These are phyloP conservation scores for Bembecia ichneumoniformis DNA, from an alignment of 2,888 invertebrate species.

Conservation along the genomic window DNA sequence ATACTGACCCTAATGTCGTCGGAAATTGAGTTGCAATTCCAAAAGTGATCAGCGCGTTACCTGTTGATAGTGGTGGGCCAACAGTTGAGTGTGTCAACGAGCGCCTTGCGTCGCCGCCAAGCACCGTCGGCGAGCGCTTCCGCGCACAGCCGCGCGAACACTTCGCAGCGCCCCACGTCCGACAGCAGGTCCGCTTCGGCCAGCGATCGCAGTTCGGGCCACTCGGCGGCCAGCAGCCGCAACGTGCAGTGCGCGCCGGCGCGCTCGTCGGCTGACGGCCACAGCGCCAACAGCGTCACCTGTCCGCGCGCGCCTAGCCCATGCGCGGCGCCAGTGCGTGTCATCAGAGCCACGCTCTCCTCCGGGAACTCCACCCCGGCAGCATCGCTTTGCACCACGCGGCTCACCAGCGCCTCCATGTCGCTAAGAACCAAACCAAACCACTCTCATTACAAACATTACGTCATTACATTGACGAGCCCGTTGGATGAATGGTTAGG, in stretches of 20 bases:
- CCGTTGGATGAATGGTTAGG: no score
- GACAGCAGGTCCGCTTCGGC: constrained; percentile 35
- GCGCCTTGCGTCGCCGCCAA: constrained; percentile 43
- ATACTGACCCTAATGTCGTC: no score
- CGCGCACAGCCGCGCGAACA: constrained; percentile 20
- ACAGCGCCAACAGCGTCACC: constrained; percentile 35
- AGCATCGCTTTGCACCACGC: constrained; percentile 39
- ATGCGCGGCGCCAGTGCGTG: constrained; percentile 23
- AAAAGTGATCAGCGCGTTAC: no score
- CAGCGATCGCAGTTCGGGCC: constrained; percentile 25
- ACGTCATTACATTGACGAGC: no score
- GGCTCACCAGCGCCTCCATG: constrained; percentile 29
- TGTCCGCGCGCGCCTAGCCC: constrained; percentile 41
- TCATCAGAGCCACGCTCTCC: constrained; percentile 20
- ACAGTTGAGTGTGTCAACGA: constrained; percentile 50
- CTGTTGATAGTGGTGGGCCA: constrained; percentile 40
- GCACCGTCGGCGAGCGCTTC: constrained; percentile 13
- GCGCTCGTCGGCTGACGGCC: constrained; percentile 20
- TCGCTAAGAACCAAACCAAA: no score
- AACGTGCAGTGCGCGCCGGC: constrained; percentile 28
- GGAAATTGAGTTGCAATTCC: no score
- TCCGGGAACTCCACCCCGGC: constrained; percentile 40
- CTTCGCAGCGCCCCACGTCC: constrained; percentile 32
- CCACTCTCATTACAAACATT: no score
- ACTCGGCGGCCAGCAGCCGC: constrained; percentile 39